Evolutionary conservation across 2,113 vertebrate genomes (phyloP).

Genomic region (Pterocles burchelli): DNA sequence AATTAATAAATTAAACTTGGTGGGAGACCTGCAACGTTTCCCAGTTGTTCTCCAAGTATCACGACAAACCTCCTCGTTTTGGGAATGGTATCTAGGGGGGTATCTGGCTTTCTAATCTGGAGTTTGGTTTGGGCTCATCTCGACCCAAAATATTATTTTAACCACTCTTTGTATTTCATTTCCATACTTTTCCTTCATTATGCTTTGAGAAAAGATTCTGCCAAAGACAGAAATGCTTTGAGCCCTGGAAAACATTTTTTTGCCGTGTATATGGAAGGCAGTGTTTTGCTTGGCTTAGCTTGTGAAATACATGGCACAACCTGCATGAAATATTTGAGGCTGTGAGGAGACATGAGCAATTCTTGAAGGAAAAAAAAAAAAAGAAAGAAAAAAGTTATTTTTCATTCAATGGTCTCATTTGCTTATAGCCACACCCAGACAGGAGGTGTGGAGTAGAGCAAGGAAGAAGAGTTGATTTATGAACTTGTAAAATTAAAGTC

Average conservation of each 20-base stretch:
- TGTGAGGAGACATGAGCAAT: conserved; percentile 25
- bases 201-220: conserved; percentile 55
- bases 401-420: conserved; percentile 55
- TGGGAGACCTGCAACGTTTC: conserved; percentile 31
- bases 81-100: conserved; percentile 8
- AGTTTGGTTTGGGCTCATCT: conserved; percentile 52
- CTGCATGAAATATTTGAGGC: conserved; percentile 69
- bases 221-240: conserved; percentile 67
- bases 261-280: conserved; percentile 11
- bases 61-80: conserved; percentile 9
- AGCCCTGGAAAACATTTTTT: conserved; percentile 63
- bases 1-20: neutral
- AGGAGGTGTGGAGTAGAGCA: neutral
- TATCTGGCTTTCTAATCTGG: conserved; percentile 24
- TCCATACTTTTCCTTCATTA: conserved; percentile 49
- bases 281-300: conserved; percentile 63
- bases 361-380: neutral
- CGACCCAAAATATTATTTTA: conserved; percentile 63
- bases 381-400: neutral
- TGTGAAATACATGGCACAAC: conserved; percentile 64
- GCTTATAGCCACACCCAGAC: conserved; percentile 25
- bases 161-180: conserved; percentile 58
- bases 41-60: neutral
- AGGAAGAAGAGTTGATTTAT: conserved; percentile 25
- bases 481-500: conserved; percentile 19